Percentiles rank a stretch among this genome's conserved stretches.
phyloP scores from a whole-genome alignment of 1,140 invertebrate genomes.

The Propsilocerus akamusi region DNA sequence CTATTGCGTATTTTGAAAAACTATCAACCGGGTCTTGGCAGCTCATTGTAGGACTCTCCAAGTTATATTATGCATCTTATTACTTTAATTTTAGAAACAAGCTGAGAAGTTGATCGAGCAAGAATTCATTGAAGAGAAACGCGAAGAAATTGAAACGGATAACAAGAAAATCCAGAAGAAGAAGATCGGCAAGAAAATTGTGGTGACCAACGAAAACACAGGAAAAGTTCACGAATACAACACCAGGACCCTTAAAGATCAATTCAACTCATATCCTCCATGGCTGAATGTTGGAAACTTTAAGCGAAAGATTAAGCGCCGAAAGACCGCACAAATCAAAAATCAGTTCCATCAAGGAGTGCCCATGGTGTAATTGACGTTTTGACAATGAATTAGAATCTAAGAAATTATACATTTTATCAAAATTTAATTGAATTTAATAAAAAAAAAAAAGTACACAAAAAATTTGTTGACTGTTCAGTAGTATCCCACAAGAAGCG shows the following conservation, averaged over 20 bases:
- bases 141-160: constrained; percentile 11
- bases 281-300: constrained; percentile 39
- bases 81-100: constrained; percentile 1
- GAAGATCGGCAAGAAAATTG: constrained; percentile 20
- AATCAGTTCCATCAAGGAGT: no score
- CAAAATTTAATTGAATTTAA: no score
- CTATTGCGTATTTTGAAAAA: no score
- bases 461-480: no score
- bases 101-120: neutral
- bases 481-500: no score
- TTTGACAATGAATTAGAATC: no score
- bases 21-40: no score
- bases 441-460: no score
- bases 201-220: constrained; percentile 25
- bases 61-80: no score
- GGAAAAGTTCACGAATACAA: constrained; percentile 28
- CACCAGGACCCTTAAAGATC: constrained; percentile 37
- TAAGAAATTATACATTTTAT: no score
- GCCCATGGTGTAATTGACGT: no score
- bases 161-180: constrained; percentile 18
- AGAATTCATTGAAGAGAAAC: constrained; percentile 1
- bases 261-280: constrained; percentile 39
- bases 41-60: no score
- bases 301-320: constrained; percentile 28
- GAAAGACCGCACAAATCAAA: neutral